Conservation (phyloP, 1,140 invertebrate genomes). For the Phthorimaea operculella region DNA sequence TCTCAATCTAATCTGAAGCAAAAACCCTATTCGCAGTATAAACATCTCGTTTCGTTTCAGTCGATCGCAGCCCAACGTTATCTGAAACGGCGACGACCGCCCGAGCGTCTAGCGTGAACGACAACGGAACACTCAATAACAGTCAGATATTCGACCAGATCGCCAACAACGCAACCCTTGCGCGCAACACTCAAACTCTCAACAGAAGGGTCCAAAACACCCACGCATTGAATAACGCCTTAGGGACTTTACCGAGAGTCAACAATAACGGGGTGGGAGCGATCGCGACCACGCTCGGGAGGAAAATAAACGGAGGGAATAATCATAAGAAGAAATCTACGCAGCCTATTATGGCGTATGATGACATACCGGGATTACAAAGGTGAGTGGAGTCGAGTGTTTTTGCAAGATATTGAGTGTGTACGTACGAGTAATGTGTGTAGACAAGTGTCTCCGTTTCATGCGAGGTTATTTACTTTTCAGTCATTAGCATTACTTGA, state of each 20-base stretch:
- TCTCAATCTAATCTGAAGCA: no score
- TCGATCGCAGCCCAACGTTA: conserved; percentile 82
- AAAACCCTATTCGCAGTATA: no score
- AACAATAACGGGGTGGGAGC: conserved; percentile 57
- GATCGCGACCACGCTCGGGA: conserved; percentile 45
- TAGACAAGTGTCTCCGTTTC: no score
- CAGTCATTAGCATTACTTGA: no score
- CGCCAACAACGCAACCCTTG: conserved; percentile 50
- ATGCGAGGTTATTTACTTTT: no score
- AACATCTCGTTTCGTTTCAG: conserved; percentile 47
- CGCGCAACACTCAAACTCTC: conserved; percentile 51
- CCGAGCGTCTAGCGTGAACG: conserved; percentile 76
- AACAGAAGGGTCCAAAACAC: conserved; percentile 44
- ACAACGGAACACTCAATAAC: conserved; percentile 59
- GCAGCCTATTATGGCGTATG: conserved; percentile 66
- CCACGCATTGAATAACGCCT: conserved; percentile 62
- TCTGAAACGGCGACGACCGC: conserved; percentile 85
- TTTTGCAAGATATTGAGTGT: no score
- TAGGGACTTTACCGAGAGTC: conserved; percentile 65
- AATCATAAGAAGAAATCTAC: conserved; percentile 60
- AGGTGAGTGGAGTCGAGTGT: conserved; percentile 48
- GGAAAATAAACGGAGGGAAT: conserved; percentile 55
- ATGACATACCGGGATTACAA: conserved; percentile 72
- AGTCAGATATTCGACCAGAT: conserved; percentile 68
- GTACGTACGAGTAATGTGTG: no score